Evolutionary conservation across 2,113 vertebrate genomes (phyloP).

Genomic region (Tympanuchus pallidicinctus): DNA sequence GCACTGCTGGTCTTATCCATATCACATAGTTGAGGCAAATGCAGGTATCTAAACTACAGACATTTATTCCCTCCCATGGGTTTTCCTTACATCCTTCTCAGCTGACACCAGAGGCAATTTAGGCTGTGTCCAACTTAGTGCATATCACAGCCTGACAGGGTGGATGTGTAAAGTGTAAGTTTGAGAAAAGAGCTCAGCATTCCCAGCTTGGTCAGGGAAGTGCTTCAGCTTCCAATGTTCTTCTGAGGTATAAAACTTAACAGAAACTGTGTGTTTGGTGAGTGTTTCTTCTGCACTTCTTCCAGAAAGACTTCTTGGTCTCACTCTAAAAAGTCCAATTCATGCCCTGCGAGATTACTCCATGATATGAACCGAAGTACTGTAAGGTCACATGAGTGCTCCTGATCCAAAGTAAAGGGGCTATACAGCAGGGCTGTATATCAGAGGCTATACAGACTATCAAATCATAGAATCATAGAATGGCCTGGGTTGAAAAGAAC

Average conservation of each 20-base stretch:
- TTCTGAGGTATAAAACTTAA: not conserved
- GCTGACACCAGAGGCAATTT: not conserved
- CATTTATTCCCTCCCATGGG: not conserved
- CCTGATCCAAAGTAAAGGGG: not conserved
- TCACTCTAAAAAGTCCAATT: not conserved
- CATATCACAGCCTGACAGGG: not conserved
- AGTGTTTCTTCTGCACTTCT: not conserved
- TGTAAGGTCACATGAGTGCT: not conserved
- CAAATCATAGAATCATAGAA: not conserved
- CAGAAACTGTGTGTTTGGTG: not conserved
- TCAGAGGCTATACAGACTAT: not conserved
- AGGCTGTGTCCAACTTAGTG: not conserved
- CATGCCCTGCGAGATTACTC: not conserved
- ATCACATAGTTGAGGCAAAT: not conserved
- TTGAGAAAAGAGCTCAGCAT: not conserved
- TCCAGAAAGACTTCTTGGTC: not conserved
- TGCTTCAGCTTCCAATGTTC: not conserved
- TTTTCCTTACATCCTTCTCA: not conserved
- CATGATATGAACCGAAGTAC: not conserved
- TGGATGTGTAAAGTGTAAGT: accelerated
- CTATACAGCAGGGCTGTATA: too few species aligned
- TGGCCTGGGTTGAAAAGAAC: too few species aligned
- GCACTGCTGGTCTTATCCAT: not conserved
- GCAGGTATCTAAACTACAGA: not conserved
- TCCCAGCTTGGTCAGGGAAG: not conserved